Evolutionary conservation across 2,888 invertebrate species (phyloP).

Genomic region (Schizaphis graminum): DNA sequence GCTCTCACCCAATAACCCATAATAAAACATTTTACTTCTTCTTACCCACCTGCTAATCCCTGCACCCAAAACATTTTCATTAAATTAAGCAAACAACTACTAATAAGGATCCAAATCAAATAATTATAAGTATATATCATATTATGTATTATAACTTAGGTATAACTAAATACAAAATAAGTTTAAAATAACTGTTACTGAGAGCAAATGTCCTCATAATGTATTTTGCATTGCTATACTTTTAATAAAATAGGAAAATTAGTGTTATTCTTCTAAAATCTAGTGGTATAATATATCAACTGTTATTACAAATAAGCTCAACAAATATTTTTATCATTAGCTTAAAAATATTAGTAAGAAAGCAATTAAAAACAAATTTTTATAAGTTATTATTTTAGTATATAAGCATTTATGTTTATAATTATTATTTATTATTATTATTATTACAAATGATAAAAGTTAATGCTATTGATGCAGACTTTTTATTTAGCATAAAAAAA

Average conservation of each 20-base stretch:
- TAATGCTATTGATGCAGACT: background rate
- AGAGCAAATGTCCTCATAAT: background rate
- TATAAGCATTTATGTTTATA: background rate
- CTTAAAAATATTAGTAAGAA: background rate
- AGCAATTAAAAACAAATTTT: background rate
- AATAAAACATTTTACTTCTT: background rate
- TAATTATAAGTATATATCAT: background rate
- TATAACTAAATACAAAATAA: background rate
- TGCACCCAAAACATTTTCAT: background rate
- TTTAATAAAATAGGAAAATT: background rate
- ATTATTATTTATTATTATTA: slow-evolving; percentile 8
- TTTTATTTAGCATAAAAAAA: background rate
- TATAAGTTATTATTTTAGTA: background rate
- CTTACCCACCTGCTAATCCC: background rate
- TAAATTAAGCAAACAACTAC: background rate
- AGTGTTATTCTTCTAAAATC: background rate
- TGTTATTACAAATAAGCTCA: slow-evolving; percentile 24
- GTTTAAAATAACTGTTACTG: background rate
- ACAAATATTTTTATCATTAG: slow-evolving; percentile 17
- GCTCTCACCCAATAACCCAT: background rate
- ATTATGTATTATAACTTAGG: background rate
- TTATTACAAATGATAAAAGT: background rate
- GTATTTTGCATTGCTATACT: background rate
- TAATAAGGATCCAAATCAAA: background rate
- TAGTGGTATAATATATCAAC: background rate